These are phyloP conservation scores for Circaetus cinerascens DNA, from an alignment of 2,113 vertebrate species.

Conservation along the genomic window DNA sequence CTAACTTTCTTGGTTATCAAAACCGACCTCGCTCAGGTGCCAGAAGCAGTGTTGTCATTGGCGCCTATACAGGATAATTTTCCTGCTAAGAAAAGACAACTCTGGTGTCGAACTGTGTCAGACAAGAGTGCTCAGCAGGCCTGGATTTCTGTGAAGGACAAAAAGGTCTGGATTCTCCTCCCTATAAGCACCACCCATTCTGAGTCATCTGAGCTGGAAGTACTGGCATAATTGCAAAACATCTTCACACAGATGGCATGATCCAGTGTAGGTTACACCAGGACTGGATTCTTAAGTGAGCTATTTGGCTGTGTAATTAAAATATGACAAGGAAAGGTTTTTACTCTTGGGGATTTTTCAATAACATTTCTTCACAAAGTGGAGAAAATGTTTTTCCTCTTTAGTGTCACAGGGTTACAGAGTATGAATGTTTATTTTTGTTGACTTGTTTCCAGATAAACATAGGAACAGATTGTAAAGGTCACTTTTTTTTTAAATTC, in stretches of 20 bases:
- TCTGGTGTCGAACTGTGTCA: neutral
- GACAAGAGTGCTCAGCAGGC: neutral
- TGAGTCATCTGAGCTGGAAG: slow-evolving; percentile 32
- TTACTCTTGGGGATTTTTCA: neutral
- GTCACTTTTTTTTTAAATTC: neutral
- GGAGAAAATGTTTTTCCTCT: neutral
- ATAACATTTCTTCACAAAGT: neutral
- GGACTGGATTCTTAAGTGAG: neutral
- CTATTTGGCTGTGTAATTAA: neutral
- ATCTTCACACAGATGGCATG: neutral
- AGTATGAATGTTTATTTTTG: neutral
- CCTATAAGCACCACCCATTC: neutral
- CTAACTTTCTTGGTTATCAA: neutral
- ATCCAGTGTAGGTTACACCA: neutral
- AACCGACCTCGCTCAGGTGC: neutral
- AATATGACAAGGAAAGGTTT: neutral
- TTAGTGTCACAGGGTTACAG: neutral
- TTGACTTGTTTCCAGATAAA: neutral
- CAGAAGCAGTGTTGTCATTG: neutral
- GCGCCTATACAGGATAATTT: neutral
- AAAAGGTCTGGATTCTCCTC: slow-evolving; percentile 10
- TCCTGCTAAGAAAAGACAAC: neutral
- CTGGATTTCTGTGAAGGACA: neutral
- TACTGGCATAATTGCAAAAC: neutral
- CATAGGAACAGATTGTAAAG: neutral